Evolutionary conservation across 2,113 vertebrate species (phyloP).

Genomic region (Scomber scombrus): DNA sequence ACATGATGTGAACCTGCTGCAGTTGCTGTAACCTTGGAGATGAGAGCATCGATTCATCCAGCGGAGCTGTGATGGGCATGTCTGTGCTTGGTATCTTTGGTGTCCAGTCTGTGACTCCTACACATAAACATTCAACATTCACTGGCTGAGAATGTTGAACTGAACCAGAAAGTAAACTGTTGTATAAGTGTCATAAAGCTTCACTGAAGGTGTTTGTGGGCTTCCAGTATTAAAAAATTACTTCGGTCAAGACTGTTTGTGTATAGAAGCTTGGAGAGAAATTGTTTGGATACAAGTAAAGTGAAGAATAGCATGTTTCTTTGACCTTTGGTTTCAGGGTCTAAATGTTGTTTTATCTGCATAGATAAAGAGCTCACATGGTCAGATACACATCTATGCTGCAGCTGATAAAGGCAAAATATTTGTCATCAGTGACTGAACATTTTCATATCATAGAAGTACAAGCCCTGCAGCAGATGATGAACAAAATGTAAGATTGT

Average conservation of each 20-base stretch:
- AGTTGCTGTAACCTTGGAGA: not conserved
- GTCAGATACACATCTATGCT: too few species aligned
- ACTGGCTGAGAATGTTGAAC: not conserved
- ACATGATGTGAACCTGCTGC: conserved; percentile 11
- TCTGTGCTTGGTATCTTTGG: conserved; percentile 18
- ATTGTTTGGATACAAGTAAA: too few species aligned
- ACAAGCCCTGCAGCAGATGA: too few species aligned
- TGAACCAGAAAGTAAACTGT: conserved; percentile 11
- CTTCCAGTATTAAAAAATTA: not conserved
- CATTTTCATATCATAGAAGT: too few species aligned
- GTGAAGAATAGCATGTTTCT: too few species aligned
- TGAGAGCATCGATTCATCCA: not conserved
- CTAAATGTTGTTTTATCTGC: too few species aligned
- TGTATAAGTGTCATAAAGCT: conserved; percentile 11
- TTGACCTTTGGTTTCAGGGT: too few species aligned
- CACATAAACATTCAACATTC: conserved; percentile 19
- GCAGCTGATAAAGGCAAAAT: too few species aligned
- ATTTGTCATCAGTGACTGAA: too few species aligned
- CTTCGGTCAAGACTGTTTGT: not conserved
- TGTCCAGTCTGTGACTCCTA: conserved; percentile 21
- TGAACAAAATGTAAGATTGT: too few species aligned
- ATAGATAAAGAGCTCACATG: too few species aligned
- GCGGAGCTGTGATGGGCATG: conserved; percentile 18
- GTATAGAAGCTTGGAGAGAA: not conserved
- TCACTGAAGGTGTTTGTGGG: conserved; percentile 5